Evolutionary conservation across 35 echinoderm and acorn worm genomes (phyloP).

Genomic region (Apostichopus parvimensis): DNA sequence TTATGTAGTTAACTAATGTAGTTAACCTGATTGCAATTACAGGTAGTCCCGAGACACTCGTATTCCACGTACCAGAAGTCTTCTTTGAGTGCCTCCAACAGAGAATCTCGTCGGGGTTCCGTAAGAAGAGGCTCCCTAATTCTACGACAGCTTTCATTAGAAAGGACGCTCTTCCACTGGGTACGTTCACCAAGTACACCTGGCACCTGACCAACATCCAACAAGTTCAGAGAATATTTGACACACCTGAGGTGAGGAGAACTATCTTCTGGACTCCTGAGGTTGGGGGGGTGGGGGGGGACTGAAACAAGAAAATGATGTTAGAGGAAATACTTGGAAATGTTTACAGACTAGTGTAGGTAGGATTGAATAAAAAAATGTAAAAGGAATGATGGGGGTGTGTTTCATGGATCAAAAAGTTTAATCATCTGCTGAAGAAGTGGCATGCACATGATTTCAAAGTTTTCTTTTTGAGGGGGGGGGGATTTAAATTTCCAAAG

Average conservation of each 20-base stretch:
- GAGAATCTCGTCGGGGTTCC: slow-evolving; percentile 79
- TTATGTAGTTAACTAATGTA: too few relatives aligned
- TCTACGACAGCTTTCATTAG: slow-evolving; percentile 92
- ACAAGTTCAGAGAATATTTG: slow-evolving; percentile 96
- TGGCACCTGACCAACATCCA: slow-evolving; percentile 94
- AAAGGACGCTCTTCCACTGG: slow-evolving; percentile 93
- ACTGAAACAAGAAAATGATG: too few relatives aligned
- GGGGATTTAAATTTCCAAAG: too few relatives aligned
- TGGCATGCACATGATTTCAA: too few relatives aligned
- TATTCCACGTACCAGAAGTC: slow-evolving; percentile 92
- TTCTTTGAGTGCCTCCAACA: slow-evolving; percentile 95
- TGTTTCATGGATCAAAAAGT: too few relatives aligned
- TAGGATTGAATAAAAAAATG: too few relatives aligned
- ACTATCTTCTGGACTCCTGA: neutral
- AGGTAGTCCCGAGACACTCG: slow-evolving; percentile 91
- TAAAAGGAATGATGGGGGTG: too few relatives aligned
- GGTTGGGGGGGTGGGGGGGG: too few relatives aligned
- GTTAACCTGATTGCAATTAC: neutral
- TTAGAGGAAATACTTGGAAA: too few relatives aligned
- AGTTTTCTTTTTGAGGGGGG: too few relatives aligned
- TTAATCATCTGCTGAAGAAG: too few relatives aligned
- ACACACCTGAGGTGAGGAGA: slow-evolving; percentile 72
- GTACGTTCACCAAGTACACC: slow-evolving; percentile 98
- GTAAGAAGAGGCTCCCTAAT: slow-evolving; percentile 91
- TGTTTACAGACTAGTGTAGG: too few relatives aligned